A percentile compares a stretch with the other conserved stretches of the same genome.
Conservation (phyloP, 2,113 vertebrate genomes). For the Notarius lentiginosus region DNA sequence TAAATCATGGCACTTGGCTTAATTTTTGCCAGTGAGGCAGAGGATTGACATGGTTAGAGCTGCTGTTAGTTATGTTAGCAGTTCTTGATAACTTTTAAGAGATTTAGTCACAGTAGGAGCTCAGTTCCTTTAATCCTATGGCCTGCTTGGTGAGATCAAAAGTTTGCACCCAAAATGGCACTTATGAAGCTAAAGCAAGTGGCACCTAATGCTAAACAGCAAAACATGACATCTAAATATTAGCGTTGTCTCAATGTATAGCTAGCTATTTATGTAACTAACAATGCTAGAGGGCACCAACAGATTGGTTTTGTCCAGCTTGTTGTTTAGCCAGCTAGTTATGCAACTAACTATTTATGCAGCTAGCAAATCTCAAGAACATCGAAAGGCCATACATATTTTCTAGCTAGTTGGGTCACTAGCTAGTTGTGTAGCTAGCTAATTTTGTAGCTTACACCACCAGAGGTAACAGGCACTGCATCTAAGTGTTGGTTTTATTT, state of each 20-base stretch:
- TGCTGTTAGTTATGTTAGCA: not conserved
- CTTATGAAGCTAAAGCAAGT: not conserved
- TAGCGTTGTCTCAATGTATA: not conserved
- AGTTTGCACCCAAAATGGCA: not conserved
- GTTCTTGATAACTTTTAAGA: not conserved
- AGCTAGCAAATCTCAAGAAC: not conserved
- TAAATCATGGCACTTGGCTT: constrained; percentile 27
- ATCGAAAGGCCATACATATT: not conserved
- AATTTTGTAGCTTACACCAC: not conserved
- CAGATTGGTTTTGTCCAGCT: not conserved
- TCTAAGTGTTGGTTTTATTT: not conserved
- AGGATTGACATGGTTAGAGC: constrained; percentile 3
- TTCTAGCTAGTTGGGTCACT: not conserved
- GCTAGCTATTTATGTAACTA: not conserved
- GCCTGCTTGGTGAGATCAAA: not conserved
- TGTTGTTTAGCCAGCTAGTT: not conserved
- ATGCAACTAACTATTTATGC: not conserved
- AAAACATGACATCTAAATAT: not conserved
- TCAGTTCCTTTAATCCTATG: not conserved
- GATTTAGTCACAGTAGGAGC: not conserved
- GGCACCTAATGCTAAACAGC: not conserved
- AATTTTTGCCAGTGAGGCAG: not conserved
- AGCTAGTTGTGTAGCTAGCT: not conserved
- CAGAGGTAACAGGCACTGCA: not conserved
- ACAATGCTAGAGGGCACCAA: not conserved